These are phyloP conservation scores for Phaenicophaeus curvirostris DNA, from an alignment of 2,797 vertebrate species.

Conservation along the genomic window DNA sequence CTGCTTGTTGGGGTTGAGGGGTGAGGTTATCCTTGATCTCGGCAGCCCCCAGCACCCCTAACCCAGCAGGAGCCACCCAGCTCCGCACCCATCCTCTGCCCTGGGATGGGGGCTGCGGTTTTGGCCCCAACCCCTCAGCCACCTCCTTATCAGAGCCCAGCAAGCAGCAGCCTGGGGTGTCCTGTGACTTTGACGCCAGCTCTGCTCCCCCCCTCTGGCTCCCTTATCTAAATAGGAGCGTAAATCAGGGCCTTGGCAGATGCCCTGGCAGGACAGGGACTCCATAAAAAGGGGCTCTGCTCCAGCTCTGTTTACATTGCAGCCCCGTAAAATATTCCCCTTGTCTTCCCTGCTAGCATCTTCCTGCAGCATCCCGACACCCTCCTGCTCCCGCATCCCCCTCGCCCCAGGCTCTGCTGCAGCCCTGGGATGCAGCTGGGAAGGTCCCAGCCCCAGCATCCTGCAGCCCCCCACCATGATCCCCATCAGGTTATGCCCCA, in stretches of 20 bases:
- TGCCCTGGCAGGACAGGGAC: slow-evolving; percentile 84
- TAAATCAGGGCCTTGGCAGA: slow-evolving; percentile 90
- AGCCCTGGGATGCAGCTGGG: neutral
- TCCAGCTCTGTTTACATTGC: slow-evolving; percentile 87
- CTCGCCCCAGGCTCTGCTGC: neutral
- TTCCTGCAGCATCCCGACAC: slow-evolving; percentile 72
- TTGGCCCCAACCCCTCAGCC: neutral
- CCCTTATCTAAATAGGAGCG: slow-evolving; percentile 93
- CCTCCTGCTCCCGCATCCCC: neutral
- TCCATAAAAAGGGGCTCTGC: slow-evolving; percentile 90
- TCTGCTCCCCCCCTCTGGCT: slow-evolving; percentile 83
- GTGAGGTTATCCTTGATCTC: neutral
- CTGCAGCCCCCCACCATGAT: neutral
- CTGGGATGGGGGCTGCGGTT: neutral
- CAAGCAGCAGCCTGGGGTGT: slow-evolving; percentile 80
- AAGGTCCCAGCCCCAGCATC: neutral
- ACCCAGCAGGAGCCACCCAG: neutral
- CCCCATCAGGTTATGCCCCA: neutral
- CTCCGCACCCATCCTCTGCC: neutral
- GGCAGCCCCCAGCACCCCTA: neutral
- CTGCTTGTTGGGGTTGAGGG: accelerated
- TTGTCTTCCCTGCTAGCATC: slow-evolving; percentile 79
- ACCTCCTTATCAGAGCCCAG: slow-evolving; percentile 77
- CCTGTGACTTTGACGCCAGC: slow-evolving; percentile 88
- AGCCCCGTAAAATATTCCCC: slow-evolving; percentile 81